Evolutionary conservation across 1,140 invertebrate genomes (phyloP), one percentile per base, ranked within the genome.

Genomic region (Micrasema longulum): DNA sequence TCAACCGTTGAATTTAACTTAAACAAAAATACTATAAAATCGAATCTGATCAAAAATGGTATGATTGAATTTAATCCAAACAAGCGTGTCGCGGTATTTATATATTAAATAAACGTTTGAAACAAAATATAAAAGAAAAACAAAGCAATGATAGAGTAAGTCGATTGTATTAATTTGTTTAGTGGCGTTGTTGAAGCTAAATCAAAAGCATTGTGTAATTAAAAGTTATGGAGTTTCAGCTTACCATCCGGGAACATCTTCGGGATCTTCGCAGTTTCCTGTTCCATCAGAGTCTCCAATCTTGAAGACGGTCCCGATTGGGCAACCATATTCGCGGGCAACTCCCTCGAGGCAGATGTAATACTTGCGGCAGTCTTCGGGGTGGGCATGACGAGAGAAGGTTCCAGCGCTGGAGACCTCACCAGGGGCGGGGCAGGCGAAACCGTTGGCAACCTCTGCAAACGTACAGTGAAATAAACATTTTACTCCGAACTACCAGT

Each of bases 271-370:
- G 83, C 96, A 97, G 86, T 95, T 94, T 70, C 95, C 94, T 71
- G 91, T 92, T 76, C 94, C 95, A 69, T 96, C 94, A 76, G 90
- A 81, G 77, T 94, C 92, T 53, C 94, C 94, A 80, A 97, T 97
- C 83, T 97, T 96, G 92, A 97, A 97, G 11, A 97, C 96, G 18
- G 95, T 97, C 70, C 95, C 96, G 79, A 97, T 95, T 76, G 95
- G 95, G 85, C 96, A 97, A 66, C 96, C 95, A 82, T 97, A 97
- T 82, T 97, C 95, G 76, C 96, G 88, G 69, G 95, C 92, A 60
- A 91, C 91, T 71, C 93, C 93, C 80, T 96, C 95, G 50, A 97
- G 82, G 81, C 95, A 97, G 84, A 96, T 95, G 88, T 95, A 97
- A 85, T 97, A 97, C 81, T 97, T 96, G 77, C 95, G 90, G 89